These are phyloP conservation scores for Xenotilapia leptura DNA, from an alignment of 2,113 vertebrate species.

Conservation along the genomic window DNA sequence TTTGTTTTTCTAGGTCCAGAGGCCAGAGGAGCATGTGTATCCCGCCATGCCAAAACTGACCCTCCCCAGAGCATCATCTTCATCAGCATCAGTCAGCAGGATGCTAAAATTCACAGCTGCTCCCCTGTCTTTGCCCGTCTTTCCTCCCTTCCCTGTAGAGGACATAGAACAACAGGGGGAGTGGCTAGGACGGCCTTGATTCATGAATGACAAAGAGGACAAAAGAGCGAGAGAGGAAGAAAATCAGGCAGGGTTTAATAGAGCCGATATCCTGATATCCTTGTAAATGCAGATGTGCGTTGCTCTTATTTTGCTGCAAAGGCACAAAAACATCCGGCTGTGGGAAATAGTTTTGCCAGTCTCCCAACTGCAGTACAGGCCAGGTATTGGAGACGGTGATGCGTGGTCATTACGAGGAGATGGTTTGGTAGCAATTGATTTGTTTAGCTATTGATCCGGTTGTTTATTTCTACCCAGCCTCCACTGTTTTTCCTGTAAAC, in stretches of 20 bases:
- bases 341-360: neutral
- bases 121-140: constrained; percentile 15
- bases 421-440: constrained; percentile 36
- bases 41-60: constrained; percentile 41
- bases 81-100: constrained; percentile 50
- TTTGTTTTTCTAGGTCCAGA: constrained; percentile 18
- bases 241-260: neutral
- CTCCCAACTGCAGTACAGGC: neutral
- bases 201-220: constrained; percentile 73
- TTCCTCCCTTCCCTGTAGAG: constrained; percentile 34
- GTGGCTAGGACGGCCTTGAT: constrained; percentile 47
- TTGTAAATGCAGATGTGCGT: constrained; percentile 33
- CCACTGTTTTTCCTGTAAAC: neutral
- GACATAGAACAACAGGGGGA: constrained; percentile 49
- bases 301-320: constrained; percentile 40
- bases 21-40: constrained; percentile 13
- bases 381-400: neutral
- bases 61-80: constrained; percentile 33
- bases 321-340: neutral
- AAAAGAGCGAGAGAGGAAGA: neutral
- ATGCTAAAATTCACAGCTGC: constrained; percentile 58
- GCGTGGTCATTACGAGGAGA: neutral
- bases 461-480: constrained; percentile 18
- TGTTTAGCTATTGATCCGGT: constrained; percentile 54
- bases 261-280: constrained; percentile 26